phyloP scores from a whole-genome alignment of 2,888 invertebrate genomes.

The Yponomeuta evonymella region DNA sequence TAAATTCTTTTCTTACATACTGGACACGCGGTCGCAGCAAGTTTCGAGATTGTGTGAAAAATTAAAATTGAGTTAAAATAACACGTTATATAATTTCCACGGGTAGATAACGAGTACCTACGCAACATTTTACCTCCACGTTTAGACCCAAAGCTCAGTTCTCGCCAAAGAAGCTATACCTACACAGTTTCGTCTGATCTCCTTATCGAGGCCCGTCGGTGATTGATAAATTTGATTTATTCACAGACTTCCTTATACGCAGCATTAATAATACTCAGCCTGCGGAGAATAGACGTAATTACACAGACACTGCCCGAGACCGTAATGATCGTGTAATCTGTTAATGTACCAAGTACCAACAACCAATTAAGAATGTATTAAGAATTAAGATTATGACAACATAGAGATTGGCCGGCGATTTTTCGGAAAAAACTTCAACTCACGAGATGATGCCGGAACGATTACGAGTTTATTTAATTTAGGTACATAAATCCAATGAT shows the following conservation, averaged over 20 bases:
- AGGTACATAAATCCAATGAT: neutral
- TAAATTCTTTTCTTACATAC: no score
- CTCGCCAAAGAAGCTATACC: neutral
- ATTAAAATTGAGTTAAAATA: no score
- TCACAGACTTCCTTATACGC: slow-evolving; percentile 11
- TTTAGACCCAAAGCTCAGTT: neutral
- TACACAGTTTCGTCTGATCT: slow-evolving; percentile 3
- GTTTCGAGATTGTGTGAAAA: no score
- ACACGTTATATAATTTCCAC: no score
- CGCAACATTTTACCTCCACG: no score
- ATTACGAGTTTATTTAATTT: neutral
- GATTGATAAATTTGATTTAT: slow-evolving; percentile 15
- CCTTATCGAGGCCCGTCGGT: slow-evolving; percentile 13
- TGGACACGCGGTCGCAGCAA: no score
- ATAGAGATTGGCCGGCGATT: neutral
- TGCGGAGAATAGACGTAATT: slow-evolving; percentile 6
- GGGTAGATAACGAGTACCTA: no score
- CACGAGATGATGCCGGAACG: neutral
- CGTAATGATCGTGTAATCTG: slow-evolving; percentile 9
- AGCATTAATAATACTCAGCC: slow-evolving; percentile 7
- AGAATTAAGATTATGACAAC: slow-evolving; percentile 2
- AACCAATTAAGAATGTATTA: slow-evolving; percentile 10
- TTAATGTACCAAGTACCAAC: slow-evolving; percentile 7
- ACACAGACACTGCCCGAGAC: neutral
- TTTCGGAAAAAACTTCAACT: neutral